Evolutionary conservation across 2,797 vertebrate genomes (phyloP), one percentile per base, ranked within the genome.

Genomic region (Squalus acanthias): DNA sequence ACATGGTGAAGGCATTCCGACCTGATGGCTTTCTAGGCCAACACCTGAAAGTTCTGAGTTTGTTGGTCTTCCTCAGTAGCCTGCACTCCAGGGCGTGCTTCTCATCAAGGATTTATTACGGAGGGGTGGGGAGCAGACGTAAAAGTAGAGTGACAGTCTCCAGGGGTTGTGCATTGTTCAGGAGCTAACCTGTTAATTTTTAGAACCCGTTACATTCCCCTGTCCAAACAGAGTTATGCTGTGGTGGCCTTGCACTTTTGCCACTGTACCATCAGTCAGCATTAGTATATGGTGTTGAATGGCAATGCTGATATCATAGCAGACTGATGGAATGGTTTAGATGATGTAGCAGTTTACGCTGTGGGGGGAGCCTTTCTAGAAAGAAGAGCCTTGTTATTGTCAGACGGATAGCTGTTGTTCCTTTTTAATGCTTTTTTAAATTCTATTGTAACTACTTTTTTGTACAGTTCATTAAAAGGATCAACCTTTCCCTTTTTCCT

Each of bases 291-390:
- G 88, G 29, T 29, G 53, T 60, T 89, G 17, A 69, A 69, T 69
- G 17, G 65, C 91, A 93, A 69, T 63, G 91, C 63, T 93, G 65
- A 46, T 46, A 92, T 63, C 63, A 39, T 85, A 67, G 89, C 60
- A 92, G 60, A n/a, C 29, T 92, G 17, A 46, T 82, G 17, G 79
- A n/a, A 63, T 92, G 60, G 65, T 92, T 92, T 65, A 63, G 89
- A 92, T 92, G 88, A 20, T 92, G n/a, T 69, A 46, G 91, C 91
- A 93, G 63, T 93, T 93, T 93, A 93, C n/a, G 39, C 63, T 93
- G 60, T 57, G 24, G n/a, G 63, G 63, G 53, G 91, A 93, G n/a
- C 20, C 91, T 93, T 93, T 93, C 65, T 46, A 26, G 91, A 93
- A 93, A 67, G 74, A n/a, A 85, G 20, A 69, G 65, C 74, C 50